Conservation (phyloP, 2,888 invertebrate genomes). For the Drosophila incognita region DNA sequence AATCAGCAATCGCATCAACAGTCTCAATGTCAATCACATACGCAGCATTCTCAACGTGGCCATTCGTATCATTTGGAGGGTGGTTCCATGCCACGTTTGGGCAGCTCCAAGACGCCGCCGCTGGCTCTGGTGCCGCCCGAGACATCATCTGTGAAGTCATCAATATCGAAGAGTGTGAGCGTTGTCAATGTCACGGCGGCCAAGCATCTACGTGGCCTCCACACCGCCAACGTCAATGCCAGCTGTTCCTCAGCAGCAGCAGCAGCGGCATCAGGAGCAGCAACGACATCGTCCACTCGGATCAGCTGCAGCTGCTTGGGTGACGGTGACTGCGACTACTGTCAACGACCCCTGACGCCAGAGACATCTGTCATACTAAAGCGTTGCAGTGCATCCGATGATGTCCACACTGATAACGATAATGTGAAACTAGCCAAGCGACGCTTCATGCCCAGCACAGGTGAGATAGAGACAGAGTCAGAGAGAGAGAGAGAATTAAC, state of each 20-base stretch:
- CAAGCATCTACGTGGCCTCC: slow-evolving; percentile 74
- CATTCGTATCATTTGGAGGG: slow-evolving; percentile 27
- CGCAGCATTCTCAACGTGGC: slow-evolving; percentile 13
- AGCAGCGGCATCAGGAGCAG: not conserved
- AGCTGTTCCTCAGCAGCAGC: not conserved
- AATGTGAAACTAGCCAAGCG: slow-evolving; percentile 63
- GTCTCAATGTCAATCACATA: slow-evolving; percentile 30
- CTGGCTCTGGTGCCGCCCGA: slow-evolving; percentile 85
- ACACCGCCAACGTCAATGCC: slow-evolving; percentile 22
- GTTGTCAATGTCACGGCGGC: slow-evolving; percentile 83
- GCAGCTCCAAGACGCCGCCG: slow-evolving; percentile 81
- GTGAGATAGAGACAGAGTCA: slow-evolving; percentile 38
- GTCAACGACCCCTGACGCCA: slow-evolving; percentile 54
- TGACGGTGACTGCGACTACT: slow-evolving; percentile 59
- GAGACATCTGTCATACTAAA: slow-evolving; percentile 48
- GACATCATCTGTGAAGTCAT: slow-evolving; percentile 82
- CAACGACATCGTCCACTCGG: slow-evolving; percentile 7
- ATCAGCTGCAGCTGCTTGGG: slow-evolving; percentile 37
- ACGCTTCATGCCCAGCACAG: slow-evolving; percentile 66
- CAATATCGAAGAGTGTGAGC: slow-evolving; percentile 85
- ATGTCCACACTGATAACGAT: slow-evolving; percentile 20
- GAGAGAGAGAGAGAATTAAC: not conserved
- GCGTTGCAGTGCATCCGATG: slow-evolving; percentile 29
- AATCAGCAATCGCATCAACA: slow-evolving; percentile 31
- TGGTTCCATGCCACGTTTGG: slow-evolving; percentile 38